Evolutionary conservation across 2,888 invertebrate species (phyloP).

Genomic region (Tinea trinotella): DNA sequence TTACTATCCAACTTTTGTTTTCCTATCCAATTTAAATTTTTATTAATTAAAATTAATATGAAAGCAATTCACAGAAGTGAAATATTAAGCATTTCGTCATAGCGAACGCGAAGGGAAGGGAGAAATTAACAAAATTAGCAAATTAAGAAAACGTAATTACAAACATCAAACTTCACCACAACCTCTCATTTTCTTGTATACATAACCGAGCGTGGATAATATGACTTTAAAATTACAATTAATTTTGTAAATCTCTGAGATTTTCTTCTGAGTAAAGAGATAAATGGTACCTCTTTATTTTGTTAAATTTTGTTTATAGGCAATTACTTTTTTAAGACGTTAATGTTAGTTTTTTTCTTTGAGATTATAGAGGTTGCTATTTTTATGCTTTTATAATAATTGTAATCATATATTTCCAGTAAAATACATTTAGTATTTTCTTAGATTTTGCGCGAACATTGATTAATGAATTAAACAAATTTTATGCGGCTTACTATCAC

Average conservation of each 20-base stretch:
- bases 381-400: too few species aligned
- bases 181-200: slow-evolving; percentile 12
- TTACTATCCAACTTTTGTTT: too few species aligned
- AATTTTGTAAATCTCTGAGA: slow-evolving; percentile 17
- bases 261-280: background rate
- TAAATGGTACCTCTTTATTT: slow-evolving; percentile 7
- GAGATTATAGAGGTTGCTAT: too few species aligned
- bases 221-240: slow-evolving; percentile 26
- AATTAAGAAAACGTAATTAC: slow-evolving; percentile 54
- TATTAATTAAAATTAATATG: too few species aligned
- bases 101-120: slow-evolving; percentile 20
- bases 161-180: slow-evolving; percentile 42
- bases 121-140: slow-evolving; percentile 43
- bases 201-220: slow-evolving; percentile 26
- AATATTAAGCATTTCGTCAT: background rate
- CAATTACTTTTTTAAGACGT: slow-evolving; percentile 18
- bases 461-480: too few species aligned
- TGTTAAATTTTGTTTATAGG: slow-evolving; percentile 11
- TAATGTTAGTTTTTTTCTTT: too few species aligned
- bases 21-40: too few species aligned
- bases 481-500: too few species aligned
- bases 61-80: background rate
- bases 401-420: too few species aligned
- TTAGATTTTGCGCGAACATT: too few species aligned
- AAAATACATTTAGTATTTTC: too few species aligned